Conservation (phyloP, 2,113 vertebrate species). For the Ophiodon elongatus region DNA sequence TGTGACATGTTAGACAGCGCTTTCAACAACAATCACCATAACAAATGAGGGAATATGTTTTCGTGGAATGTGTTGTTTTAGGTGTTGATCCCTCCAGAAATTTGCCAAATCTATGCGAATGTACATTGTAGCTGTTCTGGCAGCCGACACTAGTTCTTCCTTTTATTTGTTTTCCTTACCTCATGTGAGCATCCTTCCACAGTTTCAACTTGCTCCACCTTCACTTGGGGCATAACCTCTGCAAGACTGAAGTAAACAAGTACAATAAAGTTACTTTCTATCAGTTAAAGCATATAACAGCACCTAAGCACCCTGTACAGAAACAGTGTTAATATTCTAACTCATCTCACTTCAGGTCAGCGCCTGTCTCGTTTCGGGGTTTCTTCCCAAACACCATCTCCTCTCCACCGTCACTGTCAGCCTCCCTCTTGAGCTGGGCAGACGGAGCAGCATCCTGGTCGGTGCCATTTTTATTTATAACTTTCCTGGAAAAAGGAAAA, state of each 20-base stretch:
- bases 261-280: not conserved
- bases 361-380: conserved; percentile 84
- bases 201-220: conserved; percentile 93
- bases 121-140: too few relatives aligned
- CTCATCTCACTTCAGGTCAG: conserved; percentile 89
- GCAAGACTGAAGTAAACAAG: conserved; percentile 84
- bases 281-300: not conserved
- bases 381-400: conserved; percentile 88
- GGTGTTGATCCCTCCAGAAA: not conserved
- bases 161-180: conserved; percentile 75
- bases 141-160: too few relatives aligned
- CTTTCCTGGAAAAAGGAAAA: conserved; percentile 80
- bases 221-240: conserved; percentile 96
- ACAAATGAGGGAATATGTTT: not conserved
- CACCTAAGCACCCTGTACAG: not conserved
- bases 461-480: conserved; percentile 64
- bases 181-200: conserved; percentile 97
- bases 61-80: not conserved
- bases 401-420: conserved; percentile 82
- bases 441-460: conserved; percentile 63
- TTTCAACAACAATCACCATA: not conserved
- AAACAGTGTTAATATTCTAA: not conserved
- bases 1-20: not conserved
- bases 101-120: not conserved
- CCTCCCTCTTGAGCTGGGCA: conserved; percentile 83